These are phyloP conservation scores for Cepaea hortensis DNA, from an alignment of 2,888 invertebrate species.

Conservation along the genomic window DNA sequence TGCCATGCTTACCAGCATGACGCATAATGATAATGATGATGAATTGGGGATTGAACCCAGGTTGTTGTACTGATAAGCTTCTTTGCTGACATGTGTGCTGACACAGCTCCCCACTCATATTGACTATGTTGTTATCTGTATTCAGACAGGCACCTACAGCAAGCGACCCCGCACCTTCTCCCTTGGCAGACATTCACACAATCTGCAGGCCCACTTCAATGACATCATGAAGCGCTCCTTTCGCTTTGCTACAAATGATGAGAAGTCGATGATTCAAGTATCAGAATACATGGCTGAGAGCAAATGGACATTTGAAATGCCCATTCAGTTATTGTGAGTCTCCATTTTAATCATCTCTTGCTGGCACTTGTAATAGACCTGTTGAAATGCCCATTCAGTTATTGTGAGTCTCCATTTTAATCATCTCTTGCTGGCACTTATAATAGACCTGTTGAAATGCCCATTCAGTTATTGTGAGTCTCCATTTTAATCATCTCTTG, in stretches of 20 bases:
- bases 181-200: conserved; percentile 57
- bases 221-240: conserved; percentile 85
- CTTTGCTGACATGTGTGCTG: background rate
- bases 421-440: background rate
- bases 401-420: conserved; percentile 80
- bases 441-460: conserved; percentile 80
- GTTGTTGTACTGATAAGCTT: too few species aligned
- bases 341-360: background rate
- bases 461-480: conserved; percentile 88
- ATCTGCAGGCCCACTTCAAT: conserved; percentile 75
- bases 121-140: background rate
- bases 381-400: conserved; percentile 89
- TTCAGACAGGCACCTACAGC: conserved; percentile 43
- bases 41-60: too few species aligned
- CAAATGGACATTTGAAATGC: conserved; percentile 88
- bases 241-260: conserved; percentile 88
- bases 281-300: conserved; percentile 95
- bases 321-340: conserved; percentile 88
- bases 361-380: too few species aligned
- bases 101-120: background rate
- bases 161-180: conserved; percentile 48
- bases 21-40: too few species aligned
- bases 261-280: conserved; percentile 92
- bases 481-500: background rate
- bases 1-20: too few species aligned